Conservation (phyloP, 2,113 vertebrate genomes). For the Indicator indicator region DNA sequence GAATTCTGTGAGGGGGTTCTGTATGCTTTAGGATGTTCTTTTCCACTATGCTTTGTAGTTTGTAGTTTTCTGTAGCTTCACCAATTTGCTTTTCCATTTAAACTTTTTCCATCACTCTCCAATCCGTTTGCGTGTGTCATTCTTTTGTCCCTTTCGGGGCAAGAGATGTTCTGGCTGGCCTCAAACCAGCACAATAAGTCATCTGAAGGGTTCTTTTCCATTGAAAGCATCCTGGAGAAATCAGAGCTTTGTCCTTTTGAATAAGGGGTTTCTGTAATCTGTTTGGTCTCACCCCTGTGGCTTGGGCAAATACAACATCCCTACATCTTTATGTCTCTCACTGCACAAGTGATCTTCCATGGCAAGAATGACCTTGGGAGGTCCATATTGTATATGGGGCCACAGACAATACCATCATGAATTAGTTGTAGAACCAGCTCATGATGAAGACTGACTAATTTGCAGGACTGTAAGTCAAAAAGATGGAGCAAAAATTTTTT, state of each 20-base stretch:
- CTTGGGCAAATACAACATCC: not conserved
- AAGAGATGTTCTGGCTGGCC: too few relatives aligned
- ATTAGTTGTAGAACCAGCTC: not conserved
- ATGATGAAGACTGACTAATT: not conserved
- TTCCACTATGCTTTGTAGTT: too few relatives aligned
- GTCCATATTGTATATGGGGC: fast-evolving
- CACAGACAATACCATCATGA: not conserved
- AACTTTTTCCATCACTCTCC: too few relatives aligned
- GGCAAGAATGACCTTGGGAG: not conserved
- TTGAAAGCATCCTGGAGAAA: not conserved
- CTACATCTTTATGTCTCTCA: not conserved
- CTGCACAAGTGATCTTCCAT: not conserved
- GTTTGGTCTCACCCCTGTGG: not conserved
- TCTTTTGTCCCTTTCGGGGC: too few relatives aligned
- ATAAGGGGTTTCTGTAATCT: not conserved
- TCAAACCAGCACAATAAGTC: too few relatives aligned
- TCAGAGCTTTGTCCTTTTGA: not conserved
- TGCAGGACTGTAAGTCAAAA: not conserved
- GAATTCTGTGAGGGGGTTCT: too few relatives aligned
- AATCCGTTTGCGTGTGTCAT: too few relatives aligned
- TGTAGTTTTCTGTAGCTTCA: too few relatives aligned
- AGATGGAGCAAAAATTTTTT: not conserved
- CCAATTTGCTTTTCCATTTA: too few relatives aligned
- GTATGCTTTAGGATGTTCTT: too few relatives aligned
- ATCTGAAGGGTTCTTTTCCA: not conserved